Evolutionary conservation across 2,888 invertebrate species (phyloP).

Genomic region (Chouioia cunea): DNA sequence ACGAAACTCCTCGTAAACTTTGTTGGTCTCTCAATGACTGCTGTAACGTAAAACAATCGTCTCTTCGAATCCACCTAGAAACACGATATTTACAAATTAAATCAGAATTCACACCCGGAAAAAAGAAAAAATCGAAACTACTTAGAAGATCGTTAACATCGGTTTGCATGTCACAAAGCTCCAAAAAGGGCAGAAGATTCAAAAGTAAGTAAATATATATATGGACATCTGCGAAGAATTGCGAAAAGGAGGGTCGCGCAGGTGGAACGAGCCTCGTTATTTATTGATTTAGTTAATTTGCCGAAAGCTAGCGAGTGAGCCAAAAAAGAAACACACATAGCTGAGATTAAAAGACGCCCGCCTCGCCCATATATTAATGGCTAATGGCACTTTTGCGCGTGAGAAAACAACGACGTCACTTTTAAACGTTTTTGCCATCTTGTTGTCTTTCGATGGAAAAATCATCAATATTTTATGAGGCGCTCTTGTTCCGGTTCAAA

Average conservation of each 20-base stretch:
- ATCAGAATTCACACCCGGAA: too few relatives aligned
- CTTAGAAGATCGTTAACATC: too few relatives aligned
- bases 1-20: too few relatives aligned
- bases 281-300: slow-evolving; percentile 67
- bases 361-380: slow-evolving; percentile 61
- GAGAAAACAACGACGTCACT: background rate
- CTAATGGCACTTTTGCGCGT: slow-evolving; percentile 55
- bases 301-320: slow-evolving; percentile 59
- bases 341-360: slow-evolving; percentile 65
- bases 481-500: too few relatives aligned
- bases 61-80: too few relatives aligned
- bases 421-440: slow-evolving; percentile 55
- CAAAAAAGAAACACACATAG: slow-evolving; percentile 57
- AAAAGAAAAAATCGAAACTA: too few relatives aligned
- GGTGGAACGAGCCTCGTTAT: slow-evolving; percentile 60
- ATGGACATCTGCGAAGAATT: slow-evolving; percentile 33
- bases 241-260: slow-evolving; percentile 24
- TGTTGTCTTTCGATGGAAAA: too few relatives aligned
- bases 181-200: background rate
- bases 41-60: too few relatives aligned
- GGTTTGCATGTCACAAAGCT: too few relatives aligned
- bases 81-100: too few relatives aligned
- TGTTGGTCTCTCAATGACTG: too few relatives aligned
- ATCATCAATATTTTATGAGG: too few relatives aligned
- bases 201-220: slow-evolving; percentile 6